phyloP scores from a whole-genome alignment of 1,140 invertebrate genomes.

The Acromyrmex heyeri region DNA sequence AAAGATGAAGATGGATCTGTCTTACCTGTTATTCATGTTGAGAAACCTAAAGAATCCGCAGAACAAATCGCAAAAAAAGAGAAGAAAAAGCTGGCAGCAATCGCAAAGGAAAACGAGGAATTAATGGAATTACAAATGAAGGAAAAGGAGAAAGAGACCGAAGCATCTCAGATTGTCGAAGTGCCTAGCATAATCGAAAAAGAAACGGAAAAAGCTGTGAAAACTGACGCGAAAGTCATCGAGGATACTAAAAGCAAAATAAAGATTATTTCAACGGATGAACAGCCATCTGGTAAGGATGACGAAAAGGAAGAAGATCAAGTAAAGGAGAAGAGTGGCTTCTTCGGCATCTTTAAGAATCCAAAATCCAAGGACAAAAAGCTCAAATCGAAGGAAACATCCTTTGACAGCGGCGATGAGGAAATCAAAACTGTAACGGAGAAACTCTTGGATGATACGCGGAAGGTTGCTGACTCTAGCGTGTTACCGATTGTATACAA shows the following conservation, averaged over 20 bases:
- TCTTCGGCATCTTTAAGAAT: conserved; percentile 79
- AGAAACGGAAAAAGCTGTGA: conserved; percentile 12
- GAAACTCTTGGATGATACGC: conserved; percentile 77
- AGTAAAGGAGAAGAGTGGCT: conserved; percentile 68
- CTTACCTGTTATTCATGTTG: conserved; percentile 31
- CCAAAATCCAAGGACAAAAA: conserved; percentile 78
- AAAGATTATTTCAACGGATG: not conserved
- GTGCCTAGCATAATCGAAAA: not conserved
- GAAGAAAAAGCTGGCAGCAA: conserved; percentile 16
- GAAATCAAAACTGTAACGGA: conserved; percentile 74
- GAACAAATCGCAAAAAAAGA: conserved; percentile 51
- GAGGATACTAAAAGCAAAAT: conserved; percentile 10
- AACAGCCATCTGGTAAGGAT: not conserved
- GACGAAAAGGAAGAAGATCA: conserved; percentile 55
- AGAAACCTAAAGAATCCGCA: conserved; percentile 43
- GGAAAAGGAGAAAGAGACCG: conserved; percentile 25
- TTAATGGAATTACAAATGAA: conserved; percentile 31
- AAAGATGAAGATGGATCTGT: conserved; percentile 38
- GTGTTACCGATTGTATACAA: not conserved
- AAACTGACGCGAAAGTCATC: not conserved
- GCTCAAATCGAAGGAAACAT: conserved; percentile 74
- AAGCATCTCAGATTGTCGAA: not conserved
- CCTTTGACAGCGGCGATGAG: conserved; percentile 80
- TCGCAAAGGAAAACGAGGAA: conserved; percentile 36
- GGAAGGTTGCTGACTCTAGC: conserved; percentile 68